A percentile compares a stretch with the other conserved stretches of the same genome.
phyloP scores from a whole-genome alignment of 2,797 vertebrate genomes.

The Silurus aristotelis region DNA sequence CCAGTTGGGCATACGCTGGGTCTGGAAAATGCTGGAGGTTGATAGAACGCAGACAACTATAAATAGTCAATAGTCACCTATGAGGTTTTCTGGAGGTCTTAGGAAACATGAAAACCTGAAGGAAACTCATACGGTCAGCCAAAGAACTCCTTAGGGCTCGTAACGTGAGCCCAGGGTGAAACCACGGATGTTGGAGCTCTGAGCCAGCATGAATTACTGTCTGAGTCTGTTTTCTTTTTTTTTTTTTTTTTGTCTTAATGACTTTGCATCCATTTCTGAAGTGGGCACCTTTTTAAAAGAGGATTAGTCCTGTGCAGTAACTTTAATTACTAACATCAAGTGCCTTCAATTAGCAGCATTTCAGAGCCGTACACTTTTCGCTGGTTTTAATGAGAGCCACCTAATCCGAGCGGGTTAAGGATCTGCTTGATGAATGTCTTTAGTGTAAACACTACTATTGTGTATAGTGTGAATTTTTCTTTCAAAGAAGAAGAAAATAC shows the following conservation, averaged over 20 bases:
- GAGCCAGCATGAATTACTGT: neutral
- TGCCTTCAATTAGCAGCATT: conserved; percentile 30
- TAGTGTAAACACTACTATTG: neutral
- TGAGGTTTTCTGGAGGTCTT: neutral
- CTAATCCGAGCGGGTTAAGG: neutral
- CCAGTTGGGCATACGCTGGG: neutral
- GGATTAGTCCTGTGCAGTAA: conserved; percentile 61
- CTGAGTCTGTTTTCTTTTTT: neutral
- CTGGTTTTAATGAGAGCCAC: conserved; percentile 10
- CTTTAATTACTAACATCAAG: conserved; percentile 58
- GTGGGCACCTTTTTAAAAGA: conserved; percentile 53
- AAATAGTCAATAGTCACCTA: neutral
- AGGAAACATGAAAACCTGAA: neutral
- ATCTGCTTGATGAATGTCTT: neutral
- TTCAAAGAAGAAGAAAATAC: neutral
- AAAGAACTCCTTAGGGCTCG: neutral
- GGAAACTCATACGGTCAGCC: too few species aligned
- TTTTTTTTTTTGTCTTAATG: conserved; percentile 33
- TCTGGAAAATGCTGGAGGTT: neutral
- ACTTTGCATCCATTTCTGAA: conserved; percentile 58
- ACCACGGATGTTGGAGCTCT: neutral
- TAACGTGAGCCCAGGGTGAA: neutral
- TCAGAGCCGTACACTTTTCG: neutral
- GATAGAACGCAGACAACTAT: too few species aligned
- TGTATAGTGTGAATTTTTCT: too few species aligned